Percentiles rank a stretch among this genome's conserved stretches.
phyloP scores from a whole-genome alignment of 2,888 invertebrate species.

The Ephialtes manifestator region DNA sequence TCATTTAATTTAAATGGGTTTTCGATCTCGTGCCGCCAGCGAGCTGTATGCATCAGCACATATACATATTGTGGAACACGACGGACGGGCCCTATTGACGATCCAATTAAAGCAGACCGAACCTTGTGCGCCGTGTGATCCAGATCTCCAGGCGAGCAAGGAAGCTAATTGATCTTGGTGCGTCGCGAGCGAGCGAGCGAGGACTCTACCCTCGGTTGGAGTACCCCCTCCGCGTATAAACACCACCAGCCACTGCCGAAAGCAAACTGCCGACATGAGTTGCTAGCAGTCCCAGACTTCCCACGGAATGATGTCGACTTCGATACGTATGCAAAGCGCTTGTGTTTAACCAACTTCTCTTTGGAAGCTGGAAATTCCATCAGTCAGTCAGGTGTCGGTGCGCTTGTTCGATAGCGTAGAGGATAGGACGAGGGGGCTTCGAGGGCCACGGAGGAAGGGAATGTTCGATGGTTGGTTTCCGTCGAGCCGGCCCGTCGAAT shows the following conservation, averaged over 20 bases:
- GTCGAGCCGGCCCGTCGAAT: slow-evolving; percentile 80
- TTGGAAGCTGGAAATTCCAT: slow-evolving; percentile 83
- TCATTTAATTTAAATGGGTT: slow-evolving; percentile 84
- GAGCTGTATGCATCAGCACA: slow-evolving; percentile 24
- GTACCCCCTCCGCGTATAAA: not conserved
- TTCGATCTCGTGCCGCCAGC: slow-evolving; percentile 64
- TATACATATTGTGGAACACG: slow-evolving; percentile 54
- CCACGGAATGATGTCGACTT: slow-evolving; percentile 65
- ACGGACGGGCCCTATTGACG: slow-evolving; percentile 59
- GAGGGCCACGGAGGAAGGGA: slow-evolving; percentile 46
- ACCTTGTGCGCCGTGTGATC: slow-evolving; percentile 12
- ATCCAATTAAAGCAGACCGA: slow-evolving; percentile 67
- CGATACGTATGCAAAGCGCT: slow-evolving; percentile 84
- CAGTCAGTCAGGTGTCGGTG: slow-evolving; percentile 76
- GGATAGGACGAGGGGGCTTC: slow-evolving; percentile 22
- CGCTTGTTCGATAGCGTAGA: slow-evolving; percentile 55
- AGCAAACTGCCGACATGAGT: slow-evolving; percentile 42
- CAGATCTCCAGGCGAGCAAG: slow-evolving; percentile 44
- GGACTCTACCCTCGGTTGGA: not conserved
- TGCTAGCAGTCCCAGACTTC: slow-evolving; percentile 49
- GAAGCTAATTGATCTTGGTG: slow-evolving; percentile 45
- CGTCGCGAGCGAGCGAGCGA: slow-evolving; percentile 6
- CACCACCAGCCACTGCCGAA: slow-evolving; percentile 15
- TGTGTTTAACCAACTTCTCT: slow-evolving; percentile 84
- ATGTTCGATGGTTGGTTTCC: slow-evolving; percentile 66